Evolutionary conservation across 2,888 invertebrate genomes (phyloP).

Genomic region (Drosophila picticornis): DNA sequence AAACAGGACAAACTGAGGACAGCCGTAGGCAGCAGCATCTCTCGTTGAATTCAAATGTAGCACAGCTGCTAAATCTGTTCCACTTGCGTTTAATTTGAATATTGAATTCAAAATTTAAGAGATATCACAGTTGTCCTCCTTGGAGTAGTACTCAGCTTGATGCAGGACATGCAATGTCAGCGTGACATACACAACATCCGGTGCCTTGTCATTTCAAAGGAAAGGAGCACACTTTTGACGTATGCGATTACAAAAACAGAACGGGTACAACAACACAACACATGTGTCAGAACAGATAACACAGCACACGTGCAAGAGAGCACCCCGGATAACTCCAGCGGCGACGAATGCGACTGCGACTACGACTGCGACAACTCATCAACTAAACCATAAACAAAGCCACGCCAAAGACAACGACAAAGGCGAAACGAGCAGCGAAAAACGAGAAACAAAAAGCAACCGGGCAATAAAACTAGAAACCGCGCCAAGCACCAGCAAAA

Average conservation of each 20-base stretch:
- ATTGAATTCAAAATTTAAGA: conserved; percentile 52
- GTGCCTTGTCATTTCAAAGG: conserved; percentile 64
- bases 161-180: conserved; percentile 53
- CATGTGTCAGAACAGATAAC: conserved; percentile 20
- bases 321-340: conserved; percentile 17
- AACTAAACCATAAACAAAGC: conserved; percentile 59
- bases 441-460: conserved; percentile 62
- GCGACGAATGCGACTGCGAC: background rate
- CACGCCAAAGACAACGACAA: conserved; percentile 34
- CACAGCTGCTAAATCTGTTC: conserved; percentile 49
- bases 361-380: conserved; percentile 39
- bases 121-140: conserved; percentile 29
- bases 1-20: conserved; percentile 1
- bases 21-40: conserved; percentile 1
- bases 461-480: conserved; percentile 76
- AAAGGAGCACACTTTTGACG: conserved; percentile 77
- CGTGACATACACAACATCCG: conserved; percentile 62
- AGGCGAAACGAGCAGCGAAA: conserved; percentile 6
- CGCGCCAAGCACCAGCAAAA: conserved; percentile 57
- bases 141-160: background rate
- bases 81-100: conserved; percentile 52
- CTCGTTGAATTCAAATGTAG: conserved; percentile 29
- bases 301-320: conserved; percentile 31
- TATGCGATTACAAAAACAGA: conserved; percentile 67
- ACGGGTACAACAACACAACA: conserved; percentile 24